Evolutionary conservation across 2,888 invertebrate genomes (phyloP).

Genomic region (Hydraecia micacea): DNA sequence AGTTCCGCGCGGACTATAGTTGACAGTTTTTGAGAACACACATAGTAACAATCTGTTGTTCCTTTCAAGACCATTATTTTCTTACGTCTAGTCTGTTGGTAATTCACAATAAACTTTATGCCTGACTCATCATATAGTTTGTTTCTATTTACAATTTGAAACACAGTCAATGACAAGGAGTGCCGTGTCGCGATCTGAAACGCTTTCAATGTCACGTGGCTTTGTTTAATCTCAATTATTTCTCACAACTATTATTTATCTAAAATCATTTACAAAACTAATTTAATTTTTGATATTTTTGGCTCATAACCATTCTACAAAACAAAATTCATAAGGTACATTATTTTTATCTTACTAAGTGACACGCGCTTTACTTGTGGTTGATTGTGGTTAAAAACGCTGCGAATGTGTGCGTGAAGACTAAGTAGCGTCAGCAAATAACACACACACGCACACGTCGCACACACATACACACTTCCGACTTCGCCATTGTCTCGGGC

Average conservation of each 20-base stretch:
- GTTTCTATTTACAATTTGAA: not conserved
- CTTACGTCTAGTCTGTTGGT: not conserved
- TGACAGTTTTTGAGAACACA: not conserved
- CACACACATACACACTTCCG: too few species aligned
- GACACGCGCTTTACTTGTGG: too few species aligned
- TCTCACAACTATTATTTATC: not conserved
- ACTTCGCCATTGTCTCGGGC: too few species aligned
- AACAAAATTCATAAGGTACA: not conserved
- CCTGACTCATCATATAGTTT: not conserved
- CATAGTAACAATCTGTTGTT: not conserved
- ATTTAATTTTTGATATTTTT: not conserved
- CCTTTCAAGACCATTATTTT: not conserved
- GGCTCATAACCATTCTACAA: not conserved
- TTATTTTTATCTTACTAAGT: too few species aligned
- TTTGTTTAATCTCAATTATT: not conserved
- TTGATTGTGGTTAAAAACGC: too few species aligned
- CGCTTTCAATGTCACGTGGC: not conserved
- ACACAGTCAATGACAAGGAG: not conserved
- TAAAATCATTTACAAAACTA: not conserved
- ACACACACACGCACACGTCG: too few species aligned
- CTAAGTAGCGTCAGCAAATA: too few species aligned
- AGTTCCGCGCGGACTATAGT: not conserved
- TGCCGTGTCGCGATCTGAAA: not conserved
- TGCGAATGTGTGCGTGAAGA: too few species aligned
- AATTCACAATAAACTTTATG: too few species aligned